These are phyloP conservation scores for Oreochromis aureus DNA, from an alignment of 2,113 vertebrate species.

Conservation along the genomic window DNA sequence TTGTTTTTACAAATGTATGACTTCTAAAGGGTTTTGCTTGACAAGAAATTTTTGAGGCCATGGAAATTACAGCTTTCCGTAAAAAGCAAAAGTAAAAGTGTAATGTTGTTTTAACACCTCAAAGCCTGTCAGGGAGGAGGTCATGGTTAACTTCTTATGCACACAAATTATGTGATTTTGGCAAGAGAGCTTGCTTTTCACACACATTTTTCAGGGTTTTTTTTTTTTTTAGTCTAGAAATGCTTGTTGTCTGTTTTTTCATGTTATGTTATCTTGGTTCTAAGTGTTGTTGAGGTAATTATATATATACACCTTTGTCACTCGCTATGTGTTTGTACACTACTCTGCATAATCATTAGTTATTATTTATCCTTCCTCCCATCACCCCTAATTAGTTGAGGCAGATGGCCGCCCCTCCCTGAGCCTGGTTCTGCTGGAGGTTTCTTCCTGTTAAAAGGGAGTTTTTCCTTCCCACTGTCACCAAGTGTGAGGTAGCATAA, in stretches of 20 bases:
- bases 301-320: background rate
- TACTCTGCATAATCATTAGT: background rate
- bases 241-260: background rate
- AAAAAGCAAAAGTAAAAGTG: background rate
- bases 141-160: background rate
- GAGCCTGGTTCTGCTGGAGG: background rate
- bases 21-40: background rate
- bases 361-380: background rate
- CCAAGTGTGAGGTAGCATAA: background rate
- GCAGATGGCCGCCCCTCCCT: background rate
- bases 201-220: rapidly evolving
- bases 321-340: background rate
- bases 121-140: background rate
- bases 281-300: background rate
- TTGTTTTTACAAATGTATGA: background rate
- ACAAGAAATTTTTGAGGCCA: background rate
- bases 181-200: background rate
- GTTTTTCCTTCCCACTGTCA: background rate
- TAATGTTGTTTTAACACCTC: background rate
- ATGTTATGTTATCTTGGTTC: background rate
- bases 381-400: background rate
- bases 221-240: background rate
- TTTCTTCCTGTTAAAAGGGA: background rate
- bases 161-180: background rate
- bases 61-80: background rate